Base-by-base conservation (phyloP, 2,113 vertebrate species). In the Spilogale gracilis region DNA sequence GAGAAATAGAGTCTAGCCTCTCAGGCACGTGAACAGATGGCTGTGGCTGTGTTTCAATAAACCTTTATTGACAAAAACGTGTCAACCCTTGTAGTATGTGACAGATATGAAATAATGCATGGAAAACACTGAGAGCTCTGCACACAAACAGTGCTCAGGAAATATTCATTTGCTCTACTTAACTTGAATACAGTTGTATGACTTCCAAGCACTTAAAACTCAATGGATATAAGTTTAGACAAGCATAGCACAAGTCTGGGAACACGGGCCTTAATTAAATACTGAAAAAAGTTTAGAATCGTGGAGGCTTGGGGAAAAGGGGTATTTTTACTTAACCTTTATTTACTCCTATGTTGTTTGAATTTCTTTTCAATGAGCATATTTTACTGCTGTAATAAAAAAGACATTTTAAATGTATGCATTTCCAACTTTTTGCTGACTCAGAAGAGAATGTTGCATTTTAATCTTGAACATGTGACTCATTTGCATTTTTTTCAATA, bases 401-500 rank as follows among this genome's bases (percentile, higher is more conserved):
- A 63, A 18, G 27, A 71, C 76, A 50, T 56, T 95, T 83, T 78
- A 52, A 69, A 94, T 16, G 18, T 83, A 5, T 74, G 30, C 58
- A 63, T 87, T 94, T 90, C 69, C 20, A 50, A 21, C 48, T 21
- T 92, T 96, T 76, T 96, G 97, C 98, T 97, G 97, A 97, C 92
- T 98, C 97, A 96, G 95, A 96, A 52, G 60, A 95, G 67, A 81
- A 89, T 60, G 80, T 96, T 95, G 74, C 91, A 52, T 92, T 96
- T 96, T 85, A 80, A 95, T 94, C 90, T 80, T 5, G 7, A 78
- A 25, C 96, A 61, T 78, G 96, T 91, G 94, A 92, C 80, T 88
- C 25, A 94, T 95, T 97, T 97, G 89, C 95, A 92, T 96, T 95
- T 90, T 90, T 97, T 97, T 96, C 95, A 88, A 78, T 95, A 87